Evolutionary conservation across 2,113 vertebrate genomes (phyloP).

Genomic region (Phrynosoma blainvillii): DNA sequence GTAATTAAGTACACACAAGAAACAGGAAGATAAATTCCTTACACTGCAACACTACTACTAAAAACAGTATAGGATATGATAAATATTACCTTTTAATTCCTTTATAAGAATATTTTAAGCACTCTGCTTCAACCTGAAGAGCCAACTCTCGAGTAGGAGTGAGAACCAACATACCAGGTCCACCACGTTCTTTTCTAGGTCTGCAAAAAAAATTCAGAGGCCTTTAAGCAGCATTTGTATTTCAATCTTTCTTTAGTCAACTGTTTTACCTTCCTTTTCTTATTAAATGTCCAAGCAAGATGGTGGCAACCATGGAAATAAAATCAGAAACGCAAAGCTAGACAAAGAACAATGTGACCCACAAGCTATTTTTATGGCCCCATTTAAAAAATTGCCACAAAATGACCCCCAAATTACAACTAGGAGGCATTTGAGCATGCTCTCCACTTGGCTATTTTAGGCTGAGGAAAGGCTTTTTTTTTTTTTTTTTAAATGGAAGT

Average conservation of each 20-base stretch:
- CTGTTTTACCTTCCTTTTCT: too few relatives aligned
- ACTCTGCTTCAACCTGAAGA: constrained; percentile 92
- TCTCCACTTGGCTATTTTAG: too few relatives aligned
- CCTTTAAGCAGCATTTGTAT: background rate
- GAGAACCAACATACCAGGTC: constrained; percentile 95
- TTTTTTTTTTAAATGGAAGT: too few relatives aligned
- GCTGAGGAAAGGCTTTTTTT: too few relatives aligned
- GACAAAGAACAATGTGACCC: background rate
- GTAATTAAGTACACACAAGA: background rate
- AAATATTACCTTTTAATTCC: constrained; percentile 87
- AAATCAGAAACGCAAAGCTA: background rate
- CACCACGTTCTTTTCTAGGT: constrained; percentile 73
- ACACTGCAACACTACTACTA: background rate
- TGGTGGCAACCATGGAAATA: background rate
- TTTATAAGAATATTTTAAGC: constrained; percentile 91
- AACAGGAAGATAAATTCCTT: background rate
- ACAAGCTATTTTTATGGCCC: too few relatives aligned
- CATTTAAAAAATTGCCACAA: too few relatives aligned
- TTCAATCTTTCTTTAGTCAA: too few relatives aligned
- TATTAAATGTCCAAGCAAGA: background rate
- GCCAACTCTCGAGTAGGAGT: constrained; percentile 94
- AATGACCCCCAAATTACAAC: too few relatives aligned
- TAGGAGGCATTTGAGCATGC: too few relatives aligned
- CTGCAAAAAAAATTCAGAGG: constrained; percentile 67
- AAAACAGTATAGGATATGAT: background rate